Evolutionary conservation across 2,113 vertebrate species (phyloP).

Genomic region (Patagioenas fasciata): DNA sequence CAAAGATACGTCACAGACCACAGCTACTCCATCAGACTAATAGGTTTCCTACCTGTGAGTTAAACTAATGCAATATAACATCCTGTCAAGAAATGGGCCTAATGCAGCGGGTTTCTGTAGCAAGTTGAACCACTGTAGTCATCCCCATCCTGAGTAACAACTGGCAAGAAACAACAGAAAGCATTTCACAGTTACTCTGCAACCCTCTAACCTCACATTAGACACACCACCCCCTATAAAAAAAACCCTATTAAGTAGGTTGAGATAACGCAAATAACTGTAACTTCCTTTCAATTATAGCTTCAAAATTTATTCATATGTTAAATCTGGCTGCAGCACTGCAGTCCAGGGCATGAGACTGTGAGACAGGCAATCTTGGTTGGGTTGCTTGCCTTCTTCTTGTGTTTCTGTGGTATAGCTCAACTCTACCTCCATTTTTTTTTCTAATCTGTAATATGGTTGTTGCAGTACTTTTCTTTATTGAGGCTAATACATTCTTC

Average conservation of each 20-base stretch:
- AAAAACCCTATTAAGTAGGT: not conserved
- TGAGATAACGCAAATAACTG: not conserved
- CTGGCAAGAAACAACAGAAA: not conserved
- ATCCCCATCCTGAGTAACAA: not conserved
- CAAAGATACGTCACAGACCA: not conserved
- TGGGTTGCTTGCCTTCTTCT: not conserved
- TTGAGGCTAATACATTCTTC: not conserved
- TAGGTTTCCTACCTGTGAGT: not conserved
- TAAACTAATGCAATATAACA: not conserved
- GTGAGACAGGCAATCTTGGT: accelerated
- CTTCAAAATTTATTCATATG: not conserved
- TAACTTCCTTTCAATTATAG: not conserved
- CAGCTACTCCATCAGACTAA: not conserved
- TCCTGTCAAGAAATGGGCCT: not conserved
- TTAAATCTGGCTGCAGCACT: not conserved
- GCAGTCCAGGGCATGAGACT: not conserved
- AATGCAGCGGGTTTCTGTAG: not conserved
- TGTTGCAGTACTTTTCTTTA: not conserved
- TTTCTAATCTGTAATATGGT: not conserved
- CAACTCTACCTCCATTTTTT: not conserved
- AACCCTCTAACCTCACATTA: not conserved
- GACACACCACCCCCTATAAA: not conserved
- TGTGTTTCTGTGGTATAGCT: not conserved
- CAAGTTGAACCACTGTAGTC: not conserved
- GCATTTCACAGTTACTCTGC: not conserved